Conservation (phyloP, 2,797 vertebrate species). For the Meda fulgida region DNA sequence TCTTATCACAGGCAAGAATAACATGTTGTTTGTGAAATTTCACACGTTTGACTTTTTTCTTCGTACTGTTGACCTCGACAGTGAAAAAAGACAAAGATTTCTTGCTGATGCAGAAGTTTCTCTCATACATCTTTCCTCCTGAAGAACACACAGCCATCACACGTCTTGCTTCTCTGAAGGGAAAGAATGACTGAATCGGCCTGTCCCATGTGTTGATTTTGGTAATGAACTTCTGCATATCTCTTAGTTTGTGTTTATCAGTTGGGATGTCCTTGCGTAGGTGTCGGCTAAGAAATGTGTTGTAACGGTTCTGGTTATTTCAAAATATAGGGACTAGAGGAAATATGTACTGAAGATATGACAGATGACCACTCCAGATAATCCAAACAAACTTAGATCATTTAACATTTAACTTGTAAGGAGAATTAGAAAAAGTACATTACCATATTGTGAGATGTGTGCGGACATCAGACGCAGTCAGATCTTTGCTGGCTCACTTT, state of each 20-base stretch:
- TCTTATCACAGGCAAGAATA: slow-evolving; percentile 39
- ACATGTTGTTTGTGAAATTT: background rate
- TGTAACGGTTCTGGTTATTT: no score
- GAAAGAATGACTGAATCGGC: slow-evolving; percentile 44
- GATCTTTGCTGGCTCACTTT: background rate
- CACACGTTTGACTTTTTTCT: background rate
- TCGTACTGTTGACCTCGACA: background rate
- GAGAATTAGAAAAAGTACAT: no score
- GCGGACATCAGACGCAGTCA: background rate
- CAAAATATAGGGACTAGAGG: background rate
- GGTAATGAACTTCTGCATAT: slow-evolving; percentile 29
- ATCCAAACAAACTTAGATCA: no score
- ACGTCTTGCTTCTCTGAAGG: background rate
- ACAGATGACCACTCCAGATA: no score
- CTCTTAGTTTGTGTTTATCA: background rate
- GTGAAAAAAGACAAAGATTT: slow-evolving; percentile 31
- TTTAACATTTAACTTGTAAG: no score
- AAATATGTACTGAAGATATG: no score
- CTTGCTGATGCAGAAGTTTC: slow-evolving; percentile 41
- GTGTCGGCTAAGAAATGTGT: no score
- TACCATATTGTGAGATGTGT: background rate
- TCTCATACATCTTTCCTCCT: slow-evolving; percentile 8
- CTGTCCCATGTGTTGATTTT: background rate
- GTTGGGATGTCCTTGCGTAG: background rate
- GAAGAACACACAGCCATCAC: slow-evolving; percentile 24